Conservation (phyloP, 2,797 vertebrate species). For the Falco rusticolus region DNA sequence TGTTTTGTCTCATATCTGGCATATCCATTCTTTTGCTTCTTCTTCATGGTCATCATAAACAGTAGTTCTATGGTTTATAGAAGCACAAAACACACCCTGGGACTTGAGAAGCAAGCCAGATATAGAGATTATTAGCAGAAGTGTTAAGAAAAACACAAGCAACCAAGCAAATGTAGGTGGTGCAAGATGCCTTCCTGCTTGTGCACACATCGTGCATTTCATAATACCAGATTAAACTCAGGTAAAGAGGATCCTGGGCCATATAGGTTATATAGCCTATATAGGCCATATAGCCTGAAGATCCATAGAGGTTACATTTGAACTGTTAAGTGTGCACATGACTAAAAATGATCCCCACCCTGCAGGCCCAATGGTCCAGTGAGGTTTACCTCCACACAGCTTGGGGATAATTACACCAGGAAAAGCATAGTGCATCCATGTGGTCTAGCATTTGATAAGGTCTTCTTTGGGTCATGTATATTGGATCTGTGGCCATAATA, state of each 20-base stretch:
- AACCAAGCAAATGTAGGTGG: neutral
- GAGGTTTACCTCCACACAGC: neutral
- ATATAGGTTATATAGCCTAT: too few species aligned
- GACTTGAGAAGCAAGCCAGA: neutral
- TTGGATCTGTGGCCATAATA: neutral
- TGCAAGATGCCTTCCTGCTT: neutral
- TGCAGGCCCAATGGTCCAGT: neutral
- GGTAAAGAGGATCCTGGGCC: neutral
- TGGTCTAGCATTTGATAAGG: neutral
- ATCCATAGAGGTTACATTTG: neutral
- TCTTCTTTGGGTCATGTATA: neutral
- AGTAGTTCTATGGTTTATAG: neutral
- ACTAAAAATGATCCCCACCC: neutral
- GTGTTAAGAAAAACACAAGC: neutral
- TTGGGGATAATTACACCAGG: neutral
- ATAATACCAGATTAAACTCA: neutral
- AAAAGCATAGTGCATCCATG: neutral
- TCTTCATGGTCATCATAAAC: neutral
- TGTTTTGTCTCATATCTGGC: neutral
- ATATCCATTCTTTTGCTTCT: neutral
- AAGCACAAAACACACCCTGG: neutral
- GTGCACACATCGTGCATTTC: neutral
- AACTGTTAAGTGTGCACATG: neutral
- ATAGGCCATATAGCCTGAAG: neutral
- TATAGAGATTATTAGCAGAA: neutral